A percentile compares a stretch with the other conserved stretches of the same genome.
phyloP scores from a whole-genome alignment of 2,888 invertebrate species.

The Agriotes lineatus region DNA sequence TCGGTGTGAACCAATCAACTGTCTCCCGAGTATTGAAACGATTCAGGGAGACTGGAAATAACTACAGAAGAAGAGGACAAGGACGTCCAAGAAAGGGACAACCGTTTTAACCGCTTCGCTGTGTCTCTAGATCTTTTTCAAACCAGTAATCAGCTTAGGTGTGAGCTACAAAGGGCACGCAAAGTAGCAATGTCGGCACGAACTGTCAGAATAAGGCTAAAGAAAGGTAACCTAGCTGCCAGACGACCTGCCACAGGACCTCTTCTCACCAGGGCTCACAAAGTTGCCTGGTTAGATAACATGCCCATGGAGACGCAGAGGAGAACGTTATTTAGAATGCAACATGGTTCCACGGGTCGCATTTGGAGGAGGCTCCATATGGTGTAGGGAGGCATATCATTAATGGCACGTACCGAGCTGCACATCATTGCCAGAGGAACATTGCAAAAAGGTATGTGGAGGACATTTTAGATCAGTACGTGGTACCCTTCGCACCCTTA shows the following conservation, averaged over 20 bases:
- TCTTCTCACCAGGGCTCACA: not conserved
- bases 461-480: too few relatives aligned
- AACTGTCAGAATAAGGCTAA: too few relatives aligned
- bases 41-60: not conserved
- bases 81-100: not conserved
- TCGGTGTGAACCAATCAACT: not conserved
- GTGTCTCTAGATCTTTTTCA: not conserved
- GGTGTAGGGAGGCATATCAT: not conserved
- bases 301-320: not conserved
- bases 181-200: not conserved
- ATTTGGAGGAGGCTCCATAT: not conserved
- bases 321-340: too few relatives aligned
- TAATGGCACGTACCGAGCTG: not conserved
- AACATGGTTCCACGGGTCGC: not conserved
- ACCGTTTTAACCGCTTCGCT: not conserved
- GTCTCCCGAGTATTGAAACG: not conserved
- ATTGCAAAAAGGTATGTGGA: too few relatives aligned
- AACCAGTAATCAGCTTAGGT: not conserved
- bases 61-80: not conserved
- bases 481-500: too few relatives aligned
- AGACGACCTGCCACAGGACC: not conserved
- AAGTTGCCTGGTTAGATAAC: not conserved
- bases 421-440: not conserved
- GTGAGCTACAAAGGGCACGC: not conserved
- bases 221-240: too few relatives aligned